phyloP scores from a whole-genome alignment of 2,888 invertebrate genomes.

The Litoditis marina region DNA sequence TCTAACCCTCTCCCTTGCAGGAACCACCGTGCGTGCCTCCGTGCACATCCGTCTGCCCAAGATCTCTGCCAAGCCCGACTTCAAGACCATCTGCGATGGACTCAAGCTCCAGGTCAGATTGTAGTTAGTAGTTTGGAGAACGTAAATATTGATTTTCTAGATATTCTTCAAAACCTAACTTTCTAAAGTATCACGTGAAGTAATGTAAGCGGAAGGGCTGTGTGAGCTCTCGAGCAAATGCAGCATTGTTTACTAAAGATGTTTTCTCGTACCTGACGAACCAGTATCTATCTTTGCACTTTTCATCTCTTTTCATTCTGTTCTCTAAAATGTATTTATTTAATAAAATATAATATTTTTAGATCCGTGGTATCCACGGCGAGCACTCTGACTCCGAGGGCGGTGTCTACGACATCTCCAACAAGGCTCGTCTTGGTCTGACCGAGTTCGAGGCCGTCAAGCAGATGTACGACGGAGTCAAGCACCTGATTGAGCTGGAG shows the following conservation, averaged over 20 bases:
- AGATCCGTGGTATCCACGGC: slow-evolving; percentile 76
- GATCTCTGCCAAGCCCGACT: slow-evolving; percentile 65
- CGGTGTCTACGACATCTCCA: slow-evolving; percentile 79
- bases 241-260: no score
- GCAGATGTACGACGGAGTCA: slow-evolving; percentile 76
- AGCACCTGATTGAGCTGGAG: slow-evolving; percentile 64
- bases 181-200: background rate
- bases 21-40: slow-evolving; percentile 88
- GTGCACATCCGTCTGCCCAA: slow-evolving; percentile 85
- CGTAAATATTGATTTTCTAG: background rate
- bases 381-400: slow-evolving; percentile 95
- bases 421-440: slow-evolving; percentile 77
- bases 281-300: no score
- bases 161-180: background rate
- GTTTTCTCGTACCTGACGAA: no score
- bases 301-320: no score
- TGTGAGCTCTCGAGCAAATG: no score
- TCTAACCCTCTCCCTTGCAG: no score
- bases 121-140: background rate
- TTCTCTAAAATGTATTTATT: no score
- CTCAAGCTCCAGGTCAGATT: slow-evolving; percentile 74
- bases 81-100: slow-evolving; percentile 74
- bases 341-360: background rate
- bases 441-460: slow-evolving; percentile 72
- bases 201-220: no score